phyloP scores from a whole-genome alignment of 2,113 vertebrate species.

The Sporophila hypoxantha region DNA sequence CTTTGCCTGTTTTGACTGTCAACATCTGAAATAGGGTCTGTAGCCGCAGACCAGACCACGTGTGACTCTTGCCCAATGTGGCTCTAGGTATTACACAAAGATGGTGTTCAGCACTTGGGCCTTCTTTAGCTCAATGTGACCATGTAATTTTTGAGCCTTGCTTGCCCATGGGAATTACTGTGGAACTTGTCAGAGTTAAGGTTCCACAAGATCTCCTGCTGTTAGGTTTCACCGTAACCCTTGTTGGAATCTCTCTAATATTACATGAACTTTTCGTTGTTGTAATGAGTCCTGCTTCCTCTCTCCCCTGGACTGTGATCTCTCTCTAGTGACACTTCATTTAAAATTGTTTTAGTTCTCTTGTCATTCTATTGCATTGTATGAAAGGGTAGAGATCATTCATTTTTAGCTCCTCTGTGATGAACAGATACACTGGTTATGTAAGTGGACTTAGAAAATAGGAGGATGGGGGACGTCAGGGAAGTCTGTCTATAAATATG shows the following conservation, averaged over 20 bases:
- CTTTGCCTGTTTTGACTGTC: not conserved
- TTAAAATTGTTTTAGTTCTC: not conserved
- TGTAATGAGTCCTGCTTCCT: not conserved
- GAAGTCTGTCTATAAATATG: not conserved
- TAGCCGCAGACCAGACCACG: accelerated
- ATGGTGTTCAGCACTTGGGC: not conserved
- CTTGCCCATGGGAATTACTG: not conserved
- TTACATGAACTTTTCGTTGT: conserved; percentile 12
- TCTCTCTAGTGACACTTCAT: not conserved
- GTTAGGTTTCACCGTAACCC: conserved; percentile 30
- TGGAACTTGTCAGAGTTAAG: not conserved
- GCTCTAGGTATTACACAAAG: not conserved
- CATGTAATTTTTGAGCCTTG: not conserved
- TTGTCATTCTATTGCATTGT: not conserved
- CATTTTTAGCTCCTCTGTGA: not conserved
- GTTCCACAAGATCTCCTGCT: not conserved
- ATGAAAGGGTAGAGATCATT: not conserved
- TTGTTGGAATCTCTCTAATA: conserved; percentile 14
- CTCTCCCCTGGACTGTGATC: not conserved
- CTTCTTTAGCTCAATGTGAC: not conserved
- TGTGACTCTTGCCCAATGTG: not conserved
- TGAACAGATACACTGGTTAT: not conserved
- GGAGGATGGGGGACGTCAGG: not conserved
- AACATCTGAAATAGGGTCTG: not conserved
- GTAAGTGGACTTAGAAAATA: not conserved